Evolutionary conservation across 2,888 invertebrate genomes (phyloP).

Genomic region (Perdita meconis): DNA sequence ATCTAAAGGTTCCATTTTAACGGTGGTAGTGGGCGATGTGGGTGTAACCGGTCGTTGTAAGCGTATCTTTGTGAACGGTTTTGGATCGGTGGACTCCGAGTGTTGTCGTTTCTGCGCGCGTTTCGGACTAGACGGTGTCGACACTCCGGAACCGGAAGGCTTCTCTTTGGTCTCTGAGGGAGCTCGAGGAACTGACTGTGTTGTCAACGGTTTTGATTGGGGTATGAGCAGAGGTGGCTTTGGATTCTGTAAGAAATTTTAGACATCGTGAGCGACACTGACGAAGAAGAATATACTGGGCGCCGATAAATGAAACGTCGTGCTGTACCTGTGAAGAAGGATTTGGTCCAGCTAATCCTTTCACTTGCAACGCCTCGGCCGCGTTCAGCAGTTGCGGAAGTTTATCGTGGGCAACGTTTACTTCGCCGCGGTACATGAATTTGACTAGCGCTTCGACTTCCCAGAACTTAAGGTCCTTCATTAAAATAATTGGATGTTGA

Average conservation of each 20-base stretch:
- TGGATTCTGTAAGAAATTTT: slow-evolving; percentile 66
- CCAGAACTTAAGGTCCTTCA: slow-evolving; percentile 93
- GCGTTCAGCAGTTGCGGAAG: slow-evolving; percentile 92
- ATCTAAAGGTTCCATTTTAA: slow-evolving; percentile 81
- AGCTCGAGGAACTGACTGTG: slow-evolving; percentile 68
- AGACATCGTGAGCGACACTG: neutral
- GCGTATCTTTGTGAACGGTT: slow-evolving; percentile 80
- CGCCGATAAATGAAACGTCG: neutral
- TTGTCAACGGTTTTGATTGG: slow-evolving; percentile 73
- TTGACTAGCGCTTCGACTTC: slow-evolving; percentile 94
- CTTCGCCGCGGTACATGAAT: slow-evolving; percentile 96
- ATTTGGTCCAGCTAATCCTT: slow-evolving; percentile 86
- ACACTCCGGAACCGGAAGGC: slow-evolving; percentile 67
- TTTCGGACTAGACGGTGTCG: slow-evolving; percentile 76
- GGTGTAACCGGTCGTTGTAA: slow-evolving; percentile 78
- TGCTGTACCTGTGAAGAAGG: slow-evolving; percentile 78
- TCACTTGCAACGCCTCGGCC: slow-evolving; percentile 93
- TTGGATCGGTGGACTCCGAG: slow-evolving; percentile 72
- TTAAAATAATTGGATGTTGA: slow-evolving; percentile 93
- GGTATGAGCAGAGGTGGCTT: slow-evolving; percentile 79
- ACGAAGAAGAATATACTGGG: too few species aligned
- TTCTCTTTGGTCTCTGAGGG: slow-evolving; percentile 77
- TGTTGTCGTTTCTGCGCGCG: slow-evolving; percentile 79
- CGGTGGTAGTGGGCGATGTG: slow-evolving; percentile 72
- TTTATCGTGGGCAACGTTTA: slow-evolving; percentile 94